Conservation (phyloP, 2,888 invertebrate genomes). For the Folsomia candida region DNA sequence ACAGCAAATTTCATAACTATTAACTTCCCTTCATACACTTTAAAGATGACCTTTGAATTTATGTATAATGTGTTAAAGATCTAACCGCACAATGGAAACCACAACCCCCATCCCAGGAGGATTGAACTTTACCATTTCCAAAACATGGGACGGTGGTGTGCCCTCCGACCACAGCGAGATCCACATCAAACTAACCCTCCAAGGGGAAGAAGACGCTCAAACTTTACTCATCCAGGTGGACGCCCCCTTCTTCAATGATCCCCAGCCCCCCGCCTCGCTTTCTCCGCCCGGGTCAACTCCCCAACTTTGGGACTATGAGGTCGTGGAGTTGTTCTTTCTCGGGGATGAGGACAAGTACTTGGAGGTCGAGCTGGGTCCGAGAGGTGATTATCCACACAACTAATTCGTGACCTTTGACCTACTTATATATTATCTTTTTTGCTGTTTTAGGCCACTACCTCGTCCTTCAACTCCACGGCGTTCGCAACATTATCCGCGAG, state of each 20-base stretch:
- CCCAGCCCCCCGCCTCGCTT: conserved; percentile 12
- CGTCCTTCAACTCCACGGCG: conserved; percentile 25
- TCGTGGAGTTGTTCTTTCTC: conserved; percentile 44
- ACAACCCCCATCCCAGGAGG: no score
- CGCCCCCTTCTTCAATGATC: conserved; percentile 42
- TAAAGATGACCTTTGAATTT: no score
- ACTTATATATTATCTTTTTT: no score
- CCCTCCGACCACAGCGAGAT: conserved; percentile 17
- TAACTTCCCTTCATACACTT: no score
- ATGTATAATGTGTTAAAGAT: no score
- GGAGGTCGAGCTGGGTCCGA: conserved; percentile 42
- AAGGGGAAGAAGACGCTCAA: not conserved
- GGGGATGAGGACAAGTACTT: conserved; percentile 31
- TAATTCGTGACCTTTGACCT: no score
- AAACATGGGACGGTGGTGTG: conserved; percentile 25
- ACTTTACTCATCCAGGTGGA: conserved; percentile 27
- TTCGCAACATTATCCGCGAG: conserved; percentile 19
- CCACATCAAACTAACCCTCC: conserved; percentile 8
- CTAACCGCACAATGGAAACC: no score
- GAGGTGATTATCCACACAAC: no score
- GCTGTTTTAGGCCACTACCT: no score
- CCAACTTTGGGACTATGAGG: conserved; percentile 44
- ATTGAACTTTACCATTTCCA: conserved; percentile 18
- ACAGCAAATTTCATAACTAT: no score
- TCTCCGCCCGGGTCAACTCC: conserved; percentile 26